phyloP scores from a whole-genome alignment of 2,888 invertebrate species.

The Temnothorax ravouxi region DNA sequence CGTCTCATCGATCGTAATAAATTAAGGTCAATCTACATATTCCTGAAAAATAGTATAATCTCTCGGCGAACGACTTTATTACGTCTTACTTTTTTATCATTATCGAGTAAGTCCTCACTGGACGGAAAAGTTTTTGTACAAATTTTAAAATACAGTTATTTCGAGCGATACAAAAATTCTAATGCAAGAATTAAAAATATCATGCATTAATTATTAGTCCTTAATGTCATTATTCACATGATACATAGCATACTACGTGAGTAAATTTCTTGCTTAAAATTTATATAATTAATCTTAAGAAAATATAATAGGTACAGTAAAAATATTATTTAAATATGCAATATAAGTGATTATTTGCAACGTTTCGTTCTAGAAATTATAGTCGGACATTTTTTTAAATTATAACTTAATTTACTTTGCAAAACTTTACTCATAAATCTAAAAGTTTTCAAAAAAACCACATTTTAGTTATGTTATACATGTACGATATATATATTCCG shows the following conservation, averaged over 20 bases:
- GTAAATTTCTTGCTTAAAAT: background rate
- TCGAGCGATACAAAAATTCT: slow-evolving; percentile 4
- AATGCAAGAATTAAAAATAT: background rate
- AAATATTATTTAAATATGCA: background rate
- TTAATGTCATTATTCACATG: background rate
- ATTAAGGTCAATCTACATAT: slow-evolving; percentile 67
- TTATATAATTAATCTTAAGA: background rate
- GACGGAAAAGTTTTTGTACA: slow-evolving; percentile 10
- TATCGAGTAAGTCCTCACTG: background rate
- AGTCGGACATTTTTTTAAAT: background rate
- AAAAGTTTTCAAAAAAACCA: background rate
- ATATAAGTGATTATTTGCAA: background rate
- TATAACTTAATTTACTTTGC: too few species aligned
- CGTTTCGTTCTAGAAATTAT: background rate
- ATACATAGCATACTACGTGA: background rate
- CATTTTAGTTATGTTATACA: background rate
- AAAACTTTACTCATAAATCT: background rate
- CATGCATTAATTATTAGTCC: background rate
- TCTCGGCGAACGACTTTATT: slow-evolving; percentile 32
- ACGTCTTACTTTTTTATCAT: slow-evolving; percentile 14
- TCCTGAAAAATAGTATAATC: slow-evolving; percentile 44
- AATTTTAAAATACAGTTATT: slow-evolving; percentile 1
- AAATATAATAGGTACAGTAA: background rate
- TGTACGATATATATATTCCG: background rate
- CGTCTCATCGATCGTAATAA: slow-evolving; percentile 68